Percentiles rank a stretch among this genome's conserved stretches.
phyloP scores from a whole-genome alignment of 2,797 vertebrate genomes.

The Microctenopoma steveboyesi region DNA sequence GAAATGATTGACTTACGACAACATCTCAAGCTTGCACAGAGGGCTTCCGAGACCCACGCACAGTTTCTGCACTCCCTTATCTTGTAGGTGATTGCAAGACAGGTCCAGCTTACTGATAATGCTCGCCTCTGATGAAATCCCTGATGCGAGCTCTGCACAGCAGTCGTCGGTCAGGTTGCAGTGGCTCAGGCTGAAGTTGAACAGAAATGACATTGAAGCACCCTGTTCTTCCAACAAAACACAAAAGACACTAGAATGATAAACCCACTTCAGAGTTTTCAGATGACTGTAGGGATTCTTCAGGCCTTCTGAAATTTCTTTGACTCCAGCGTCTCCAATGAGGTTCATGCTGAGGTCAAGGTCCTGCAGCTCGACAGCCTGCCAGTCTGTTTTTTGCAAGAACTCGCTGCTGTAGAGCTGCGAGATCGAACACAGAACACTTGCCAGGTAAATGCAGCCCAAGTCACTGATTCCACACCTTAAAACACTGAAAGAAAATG shows the following conservation, averaged over 20 bases:
- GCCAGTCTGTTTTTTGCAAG: neutral
- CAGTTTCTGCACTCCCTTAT: constrained; percentile 54
- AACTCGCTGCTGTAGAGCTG: constrained; percentile 15
- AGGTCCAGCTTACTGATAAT: constrained; percentile 44
- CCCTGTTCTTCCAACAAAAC: neutral
- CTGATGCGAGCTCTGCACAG: constrained; percentile 39
- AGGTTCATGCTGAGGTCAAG: constrained; percentile 63
- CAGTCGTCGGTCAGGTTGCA: constrained; percentile 46
- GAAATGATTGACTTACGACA: constrained; percentile 38
- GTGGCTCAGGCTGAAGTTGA: constrained; percentile 44
- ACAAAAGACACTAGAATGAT: neutral
- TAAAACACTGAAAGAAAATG: constrained; percentile 41
- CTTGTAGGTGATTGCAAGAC: constrained; percentile 41
- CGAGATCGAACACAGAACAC: constrained; percentile 38
- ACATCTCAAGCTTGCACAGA: constrained; percentile 22
- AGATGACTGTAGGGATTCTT: constrained; percentile 42
- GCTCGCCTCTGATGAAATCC: constrained; percentile 3
- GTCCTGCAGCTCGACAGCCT: constrained; percentile 31
- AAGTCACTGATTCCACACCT: constrained; percentile 49
- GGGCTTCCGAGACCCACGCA: constrained; percentile 35
- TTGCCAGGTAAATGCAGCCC: constrained; percentile 14
- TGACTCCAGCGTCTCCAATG: constrained; percentile 43
- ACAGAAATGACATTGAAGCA: neutral
- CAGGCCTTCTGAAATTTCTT: constrained; percentile 18
- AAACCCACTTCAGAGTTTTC: constrained; percentile 45